Conservation (phyloP, 2,113 vertebrate species). For the Gymnarchus niloticus region DNA sequence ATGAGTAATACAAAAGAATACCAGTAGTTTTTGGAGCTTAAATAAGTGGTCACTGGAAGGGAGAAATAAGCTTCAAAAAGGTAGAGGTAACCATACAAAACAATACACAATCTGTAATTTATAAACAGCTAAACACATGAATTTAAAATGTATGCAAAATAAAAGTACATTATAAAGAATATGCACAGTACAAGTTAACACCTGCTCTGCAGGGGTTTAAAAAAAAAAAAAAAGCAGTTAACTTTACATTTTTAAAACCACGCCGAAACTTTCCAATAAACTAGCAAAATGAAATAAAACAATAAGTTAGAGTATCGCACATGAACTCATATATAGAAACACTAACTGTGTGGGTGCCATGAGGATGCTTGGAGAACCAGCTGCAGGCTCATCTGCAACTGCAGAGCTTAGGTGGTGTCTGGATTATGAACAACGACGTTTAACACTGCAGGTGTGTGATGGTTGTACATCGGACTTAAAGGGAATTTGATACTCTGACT, state of each 20-base stretch:
- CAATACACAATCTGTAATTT: conserved; percentile 8
- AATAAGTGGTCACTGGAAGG: conserved; percentile 20
- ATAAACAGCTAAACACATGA: conserved; percentile 22
- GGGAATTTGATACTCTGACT: too few species aligned
- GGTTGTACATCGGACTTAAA: not conserved
- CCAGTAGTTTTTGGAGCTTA: conserved; percentile 15
- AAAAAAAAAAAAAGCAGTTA: conserved; percentile 23
- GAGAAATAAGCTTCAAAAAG: not conserved
- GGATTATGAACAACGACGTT: not conserved
- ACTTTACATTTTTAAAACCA: conserved; percentile 23
- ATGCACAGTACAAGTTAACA: conserved; percentile 28
- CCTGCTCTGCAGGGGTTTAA: conserved; percentile 38
- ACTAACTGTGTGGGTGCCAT: too few species aligned
- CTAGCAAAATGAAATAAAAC: conserved; percentile 16
- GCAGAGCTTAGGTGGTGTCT: not conserved
- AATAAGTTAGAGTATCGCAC: conserved; percentile 21
- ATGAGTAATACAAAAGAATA: conserved; percentile 26
- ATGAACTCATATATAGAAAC: too few species aligned
- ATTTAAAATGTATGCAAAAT: conserved; percentile 19
- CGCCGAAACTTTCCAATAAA: conserved; percentile 24
- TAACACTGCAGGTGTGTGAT: not conserved
- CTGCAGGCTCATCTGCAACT: not conserved
- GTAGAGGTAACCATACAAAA: conserved; percentile 16
- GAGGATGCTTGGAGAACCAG: not conserved
- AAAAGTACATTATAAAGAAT: conserved; percentile 20